These are phyloP conservation scores for Copidosoma aretas DNA, from an alignment of 2,888 invertebrate species.

Conservation along the genomic window DNA sequence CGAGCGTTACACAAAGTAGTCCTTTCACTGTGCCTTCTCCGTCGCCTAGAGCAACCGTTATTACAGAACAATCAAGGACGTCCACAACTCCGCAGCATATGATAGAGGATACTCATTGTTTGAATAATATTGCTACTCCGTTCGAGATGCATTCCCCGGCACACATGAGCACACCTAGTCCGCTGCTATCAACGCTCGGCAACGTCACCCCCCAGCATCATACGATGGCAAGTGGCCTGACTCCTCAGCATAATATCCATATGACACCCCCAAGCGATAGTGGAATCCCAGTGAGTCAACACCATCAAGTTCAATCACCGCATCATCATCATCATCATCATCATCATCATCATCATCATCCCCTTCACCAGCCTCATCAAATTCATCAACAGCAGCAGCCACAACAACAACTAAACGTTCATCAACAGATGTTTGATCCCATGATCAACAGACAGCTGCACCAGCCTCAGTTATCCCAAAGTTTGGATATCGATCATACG, in stretches of 20 bases:
- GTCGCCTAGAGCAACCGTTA: slow-evolving; percentile 59
- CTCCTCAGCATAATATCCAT: slow-evolving; percentile 53
- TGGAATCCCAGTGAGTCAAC: slow-evolving; percentile 45
- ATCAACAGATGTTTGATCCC: slow-evolving; percentile 55
- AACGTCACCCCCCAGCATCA: slow-evolving; percentile 54
- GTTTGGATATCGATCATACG: slow-evolving; percentile 48
- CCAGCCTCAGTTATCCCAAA: slow-evolving; percentile 47
- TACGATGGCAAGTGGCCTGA: slow-evolving; percentile 46
- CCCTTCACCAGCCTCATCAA: slow-evolving; percentile 25
- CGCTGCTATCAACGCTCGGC: slow-evolving; percentile 49
- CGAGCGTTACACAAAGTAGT: slow-evolving; percentile 58
- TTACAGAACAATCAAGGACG: slow-evolving; percentile 58
- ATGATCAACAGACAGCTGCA: slow-evolving; percentile 56
- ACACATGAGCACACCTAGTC: slow-evolving; percentile 57
- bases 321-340: slow-evolving; percentile 34
- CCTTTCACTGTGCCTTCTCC: slow-evolving; percentile 68
- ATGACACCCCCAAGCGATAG: slow-evolving; percentile 52
- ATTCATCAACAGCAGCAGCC: slow-evolving; percentile 39
- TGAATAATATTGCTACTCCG: slow-evolving; percentile 53
- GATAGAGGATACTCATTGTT: slow-evolving; percentile 54
- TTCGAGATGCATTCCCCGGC: slow-evolving; percentile 60
- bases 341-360: slow-evolving; percentile 11
- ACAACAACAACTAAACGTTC: slow-evolving; percentile 48
- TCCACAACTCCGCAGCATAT: slow-evolving; percentile 57
- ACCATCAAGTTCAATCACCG: slow-evolving; percentile 40